Percentiles rank a stretch among this genome's conserved stretches.
Evolutionary conservation across 2,888 invertebrate genomes (phyloP).

Genomic region (Petrolisthes cinctipes): DNA sequence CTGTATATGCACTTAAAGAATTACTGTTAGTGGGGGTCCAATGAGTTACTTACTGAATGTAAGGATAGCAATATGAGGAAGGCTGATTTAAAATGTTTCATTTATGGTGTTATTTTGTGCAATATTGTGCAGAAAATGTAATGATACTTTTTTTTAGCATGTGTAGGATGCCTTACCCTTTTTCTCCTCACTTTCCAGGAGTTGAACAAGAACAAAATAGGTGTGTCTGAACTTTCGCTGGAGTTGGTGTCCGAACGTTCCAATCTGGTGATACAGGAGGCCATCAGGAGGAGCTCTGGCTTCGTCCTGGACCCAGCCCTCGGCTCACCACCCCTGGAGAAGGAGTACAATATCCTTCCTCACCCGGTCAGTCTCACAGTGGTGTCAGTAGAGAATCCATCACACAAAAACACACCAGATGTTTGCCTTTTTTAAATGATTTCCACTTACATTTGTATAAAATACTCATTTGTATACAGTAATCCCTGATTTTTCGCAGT

Average conservation of each 20-base stretch:
- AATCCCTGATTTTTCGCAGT: neutral
- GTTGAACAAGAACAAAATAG: conserved; percentile 22
- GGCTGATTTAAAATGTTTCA: no score
- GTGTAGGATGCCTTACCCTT: no score
- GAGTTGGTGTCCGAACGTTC: conserved; percentile 28
- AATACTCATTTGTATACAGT: neutral
- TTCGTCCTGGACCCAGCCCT: conserved; percentile 18
- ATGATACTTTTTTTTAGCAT: no score
- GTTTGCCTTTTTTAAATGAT: neutral
- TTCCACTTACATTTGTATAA: neutral
- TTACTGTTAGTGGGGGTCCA: no score
- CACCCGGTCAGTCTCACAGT: conserved; percentile 41
- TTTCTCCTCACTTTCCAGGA: conserved; percentile 26
- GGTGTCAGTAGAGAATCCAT: no score
- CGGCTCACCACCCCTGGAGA: conserved; percentile 33
- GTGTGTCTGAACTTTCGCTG: conserved; percentile 39
- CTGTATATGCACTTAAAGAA: no score
- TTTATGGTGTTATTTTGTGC: no score
- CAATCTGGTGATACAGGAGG: conserved; percentile 35
- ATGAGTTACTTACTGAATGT: no score
- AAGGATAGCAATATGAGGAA: no score
- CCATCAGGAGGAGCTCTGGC: conserved; percentile 1
- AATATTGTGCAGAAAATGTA: no score
- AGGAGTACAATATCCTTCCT: conserved; percentile 24
- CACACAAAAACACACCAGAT: neutral